Percentiles rank a stretch among this genome's conserved stretches.
Evolutionary conservation across 92 coral and sea anemone genomes (phyloP).

Genomic region (Galaxea fascicularis): DNA sequence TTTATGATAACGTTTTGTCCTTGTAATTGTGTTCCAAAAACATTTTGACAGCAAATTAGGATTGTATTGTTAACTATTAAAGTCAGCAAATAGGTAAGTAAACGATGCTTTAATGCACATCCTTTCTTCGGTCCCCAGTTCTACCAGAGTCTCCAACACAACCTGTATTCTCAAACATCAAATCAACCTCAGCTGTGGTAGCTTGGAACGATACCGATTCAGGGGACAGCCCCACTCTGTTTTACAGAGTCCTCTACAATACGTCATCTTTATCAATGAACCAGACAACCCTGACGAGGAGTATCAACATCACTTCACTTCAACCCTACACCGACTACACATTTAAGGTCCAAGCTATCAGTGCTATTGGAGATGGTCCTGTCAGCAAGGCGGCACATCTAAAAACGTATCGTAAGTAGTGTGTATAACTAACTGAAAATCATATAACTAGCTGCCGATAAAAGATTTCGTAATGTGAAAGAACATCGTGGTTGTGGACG

Average conservation of each 20-base stretch:
- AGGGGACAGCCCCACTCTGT: neutral
- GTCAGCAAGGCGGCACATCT: neutral
- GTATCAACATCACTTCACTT: neutral
- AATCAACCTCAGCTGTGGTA: neutral
- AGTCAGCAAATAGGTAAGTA: conserved; percentile 20
- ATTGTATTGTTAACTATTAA: too few species aligned
- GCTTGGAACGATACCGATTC: neutral
- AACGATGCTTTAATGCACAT: conserved; percentile 40
- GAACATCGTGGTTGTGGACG: too few species aligned
- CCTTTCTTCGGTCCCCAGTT: neutral
- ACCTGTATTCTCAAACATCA: neutral
- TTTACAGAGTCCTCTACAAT: neutral
- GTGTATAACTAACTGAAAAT: too few species aligned
- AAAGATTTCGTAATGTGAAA: neutral
- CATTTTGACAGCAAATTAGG: conserved; percentile 20
- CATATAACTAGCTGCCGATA: too few species aligned
- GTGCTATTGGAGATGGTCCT: conserved; percentile 1
- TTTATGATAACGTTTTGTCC: neutral
- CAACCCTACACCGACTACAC: conserved; percentile 1
- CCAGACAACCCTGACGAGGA: neutral
- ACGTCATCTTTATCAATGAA: neutral
- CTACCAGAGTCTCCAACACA: neutral
- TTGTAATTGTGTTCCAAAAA: conserved; percentile 14
- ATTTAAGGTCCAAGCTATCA: neutral
- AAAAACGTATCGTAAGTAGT: neutral